Percentiles rank a stretch among this genome's conserved stretches.
These are phyloP conservation scores for Ceryle rudis DNA, from an alignment of 2,797 vertebrate genomes.

Conservation along the genomic window DNA sequence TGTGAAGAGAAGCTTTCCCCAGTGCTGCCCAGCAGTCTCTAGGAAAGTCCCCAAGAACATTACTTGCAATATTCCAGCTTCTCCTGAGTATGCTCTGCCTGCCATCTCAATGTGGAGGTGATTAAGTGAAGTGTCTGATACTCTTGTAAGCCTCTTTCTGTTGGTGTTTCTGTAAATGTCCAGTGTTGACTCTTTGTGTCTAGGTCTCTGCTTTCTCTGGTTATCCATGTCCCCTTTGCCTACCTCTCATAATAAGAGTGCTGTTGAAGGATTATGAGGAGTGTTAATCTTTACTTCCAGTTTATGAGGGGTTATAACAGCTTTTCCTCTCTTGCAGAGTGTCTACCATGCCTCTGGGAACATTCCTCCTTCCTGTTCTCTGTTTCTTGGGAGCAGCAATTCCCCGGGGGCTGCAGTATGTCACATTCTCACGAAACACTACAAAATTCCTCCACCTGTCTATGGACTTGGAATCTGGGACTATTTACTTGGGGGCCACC, in stretches of 20 bases:
- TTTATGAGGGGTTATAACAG: background rate
- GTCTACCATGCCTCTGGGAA: constrained; percentile 89
- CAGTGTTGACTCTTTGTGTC: background rate
- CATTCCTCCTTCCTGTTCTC: constrained; percentile 78
- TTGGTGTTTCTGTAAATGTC: background rate
- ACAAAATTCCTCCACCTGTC: constrained; percentile 92
- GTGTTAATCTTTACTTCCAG: background rate
- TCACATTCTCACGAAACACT: constrained; percentile 82
- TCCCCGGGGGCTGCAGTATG: constrained; percentile 73
- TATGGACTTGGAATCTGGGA: constrained; percentile 84
- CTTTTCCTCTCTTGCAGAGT: constrained; percentile 76
- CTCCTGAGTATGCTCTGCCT: background rate
- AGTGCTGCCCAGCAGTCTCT: background rate
- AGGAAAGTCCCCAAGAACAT: background rate
- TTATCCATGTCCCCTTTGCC: background rate
- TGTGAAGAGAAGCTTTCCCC: background rate
- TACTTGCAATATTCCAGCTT: background rate
- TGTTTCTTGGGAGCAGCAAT: constrained; percentile 77
- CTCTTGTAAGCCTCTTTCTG: background rate
- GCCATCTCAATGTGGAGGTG: background rate
- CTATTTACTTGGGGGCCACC: constrained; percentile 92
- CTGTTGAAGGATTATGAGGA: background rate
- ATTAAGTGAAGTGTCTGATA: background rate
- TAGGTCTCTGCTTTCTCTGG: background rate
- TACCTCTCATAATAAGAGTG: background rate